These are phyloP conservation scores for Schmidtea mediterranea DNA, from an alignment of 1,140 invertebrate genomes.

Conservation along the genomic window DNA sequence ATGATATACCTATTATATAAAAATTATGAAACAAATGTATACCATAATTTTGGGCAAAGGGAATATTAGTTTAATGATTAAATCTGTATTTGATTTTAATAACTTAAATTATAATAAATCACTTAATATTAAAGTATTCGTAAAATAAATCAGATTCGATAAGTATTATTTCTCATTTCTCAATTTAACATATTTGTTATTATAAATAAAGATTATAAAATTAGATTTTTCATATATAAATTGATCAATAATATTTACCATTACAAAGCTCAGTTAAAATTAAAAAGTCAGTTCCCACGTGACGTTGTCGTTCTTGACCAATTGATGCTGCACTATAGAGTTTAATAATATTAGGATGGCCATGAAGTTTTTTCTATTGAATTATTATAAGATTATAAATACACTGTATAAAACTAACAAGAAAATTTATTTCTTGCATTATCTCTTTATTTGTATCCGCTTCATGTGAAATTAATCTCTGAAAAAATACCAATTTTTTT, in stretches of 20 bases:
- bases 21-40: no score
- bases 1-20: no score
- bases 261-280: slow-evolving; percentile 32
- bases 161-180: no score
- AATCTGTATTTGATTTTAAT: no score
- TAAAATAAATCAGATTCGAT: no score
- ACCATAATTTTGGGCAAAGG: no score
- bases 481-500: slow-evolving; percentile 11
- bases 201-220: no score
- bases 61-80: no score
- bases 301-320: slow-evolving; percentile 23
- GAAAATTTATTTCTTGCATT: slow-evolving; percentile 29
- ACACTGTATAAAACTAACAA: slow-evolving; percentile 17
- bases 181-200: no score
- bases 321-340: slow-evolving; percentile 30
- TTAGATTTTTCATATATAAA: no score
- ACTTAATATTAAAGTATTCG: no score
- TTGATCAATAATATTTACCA: slow-evolving; percentile 11
- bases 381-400: background rate
- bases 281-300: slow-evolving; percentile 24
- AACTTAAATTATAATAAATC: no score
- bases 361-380: slow-evolving; percentile 30
- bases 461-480: slow-evolving; percentile 31
- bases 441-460: slow-evolving; percentile 28
- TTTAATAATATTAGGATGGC: slow-evolving; percentile 31